These are phyloP conservation scores for Labeo catla DNA, from an alignment of 2,113 vertebrate species.

Conservation along the genomic window DNA sequence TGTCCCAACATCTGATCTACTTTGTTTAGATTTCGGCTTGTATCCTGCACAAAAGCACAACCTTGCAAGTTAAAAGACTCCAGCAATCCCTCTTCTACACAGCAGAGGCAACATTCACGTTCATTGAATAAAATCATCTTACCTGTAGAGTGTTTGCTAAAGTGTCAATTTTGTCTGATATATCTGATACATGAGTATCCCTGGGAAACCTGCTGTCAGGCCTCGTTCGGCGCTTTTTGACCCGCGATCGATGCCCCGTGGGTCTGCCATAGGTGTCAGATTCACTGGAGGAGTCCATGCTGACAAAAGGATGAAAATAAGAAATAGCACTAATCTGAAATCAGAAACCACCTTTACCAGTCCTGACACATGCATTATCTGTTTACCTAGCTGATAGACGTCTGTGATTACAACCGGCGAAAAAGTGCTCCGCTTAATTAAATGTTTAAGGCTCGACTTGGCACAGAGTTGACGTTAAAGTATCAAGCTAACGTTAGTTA, in stretches of 20 bases:
- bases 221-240: slow-evolving; percentile 68
- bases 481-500: slow-evolving; percentile 7
- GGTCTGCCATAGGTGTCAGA: slow-evolving; percentile 76
- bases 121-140: slow-evolving; percentile 50
- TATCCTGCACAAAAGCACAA: slow-evolving; percentile 78
- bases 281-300: slow-evolving; percentile 89
- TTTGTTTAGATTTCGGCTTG: slow-evolving; percentile 86
- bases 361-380: not conserved
- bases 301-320: slow-evolving; percentile 67
- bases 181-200: slow-evolving; percentile 64
- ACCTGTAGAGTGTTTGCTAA: slow-evolving; percentile 92
- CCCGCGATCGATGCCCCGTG: slow-evolving; percentile 64
- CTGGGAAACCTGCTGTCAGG: slow-evolving; percentile 52
- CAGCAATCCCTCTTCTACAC: not conserved
- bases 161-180: slow-evolving; percentile 88
- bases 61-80: not conserved
- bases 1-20: slow-evolving; percentile 91
- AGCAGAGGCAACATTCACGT: not conserved
- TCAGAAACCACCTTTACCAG: not conserved
- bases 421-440: not conserved
- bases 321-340: not conserved
- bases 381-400: not conserved
- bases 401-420: not conserved
- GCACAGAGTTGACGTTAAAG: not conserved
- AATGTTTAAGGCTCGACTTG: not conserved